phyloP scores from a whole-genome alignment of 2,888 invertebrate genomes.

The Ichneumon xanthorius region DNA sequence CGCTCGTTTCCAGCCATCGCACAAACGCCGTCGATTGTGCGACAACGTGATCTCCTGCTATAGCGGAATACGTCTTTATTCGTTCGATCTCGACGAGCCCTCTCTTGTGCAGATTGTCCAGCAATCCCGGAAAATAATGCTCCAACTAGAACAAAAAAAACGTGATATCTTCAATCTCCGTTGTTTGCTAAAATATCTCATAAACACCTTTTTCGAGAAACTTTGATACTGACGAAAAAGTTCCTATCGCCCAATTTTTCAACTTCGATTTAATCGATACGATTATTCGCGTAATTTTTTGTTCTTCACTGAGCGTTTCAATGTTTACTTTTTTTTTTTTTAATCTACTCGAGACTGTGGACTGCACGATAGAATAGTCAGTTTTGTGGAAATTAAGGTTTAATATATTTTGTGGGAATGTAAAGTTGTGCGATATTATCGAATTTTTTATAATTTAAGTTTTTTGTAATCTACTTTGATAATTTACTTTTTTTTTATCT shows the following conservation, averaged over 20 bases:
- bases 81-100: conserved; percentile 79
- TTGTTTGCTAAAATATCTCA: not conserved
- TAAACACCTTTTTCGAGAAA: not conserved
- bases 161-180: conserved; percentile 45
- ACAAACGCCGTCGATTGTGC: conserved; percentile 75
- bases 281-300: not conserved
- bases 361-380: too few relatives aligned
- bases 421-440: too few relatives aligned
- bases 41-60: conserved; percentile 76
- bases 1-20: conserved; percentile 90
- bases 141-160: conserved; percentile 86
- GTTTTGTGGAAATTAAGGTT: too few relatives aligned
- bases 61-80: conserved; percentile 76
- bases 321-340: too few relatives aligned
- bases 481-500: too few relatives aligned
- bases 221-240: not conserved
- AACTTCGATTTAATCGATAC: not conserved
- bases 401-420: too few relatives aligned
- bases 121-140: conserved; percentile 90
- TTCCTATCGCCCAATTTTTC: not conserved
- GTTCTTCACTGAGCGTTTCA: not conserved
- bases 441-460: too few relatives aligned
- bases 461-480: too few relatives aligned
- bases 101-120: conserved; percentile 87
- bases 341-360: too few relatives aligned